Percentiles rank a stretch among this genome's conserved stretches.
Evolutionary conservation across 2,113 vertebrate species (phyloP).

Genomic region (Ciconia stormi): DNA sequence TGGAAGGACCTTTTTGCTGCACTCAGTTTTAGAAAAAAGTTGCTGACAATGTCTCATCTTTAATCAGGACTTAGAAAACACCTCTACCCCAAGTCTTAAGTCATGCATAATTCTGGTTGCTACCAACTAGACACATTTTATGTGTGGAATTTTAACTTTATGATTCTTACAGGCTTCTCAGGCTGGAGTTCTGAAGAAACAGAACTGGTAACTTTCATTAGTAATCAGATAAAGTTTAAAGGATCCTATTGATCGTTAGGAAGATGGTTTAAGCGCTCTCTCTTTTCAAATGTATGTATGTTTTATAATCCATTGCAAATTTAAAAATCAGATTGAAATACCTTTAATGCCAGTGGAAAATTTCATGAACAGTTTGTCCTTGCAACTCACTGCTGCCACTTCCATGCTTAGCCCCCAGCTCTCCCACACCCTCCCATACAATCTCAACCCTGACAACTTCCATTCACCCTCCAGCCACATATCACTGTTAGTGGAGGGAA

Average conservation of each 20-base stretch:
- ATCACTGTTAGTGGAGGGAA: background rate
- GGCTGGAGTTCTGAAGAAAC: background rate
- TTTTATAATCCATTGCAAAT: background rate
- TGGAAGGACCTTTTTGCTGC: background rate
- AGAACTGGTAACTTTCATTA: background rate
- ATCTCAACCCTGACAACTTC: background rate
- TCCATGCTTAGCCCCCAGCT: background rate
- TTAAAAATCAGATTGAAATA: background rate
- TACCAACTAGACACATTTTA: background rate
- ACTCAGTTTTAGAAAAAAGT: background rate
- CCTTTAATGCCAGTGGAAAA: background rate
- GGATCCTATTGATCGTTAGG: background rate
- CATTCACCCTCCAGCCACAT: background rate
- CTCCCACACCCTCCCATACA: background rate
- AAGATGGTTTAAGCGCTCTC: background rate
- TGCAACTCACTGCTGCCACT: background rate
- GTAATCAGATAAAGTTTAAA: background rate
- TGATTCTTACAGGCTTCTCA: background rate
- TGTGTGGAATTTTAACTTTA: background rate
- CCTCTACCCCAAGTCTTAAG: background rate
- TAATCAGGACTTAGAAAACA: background rate
- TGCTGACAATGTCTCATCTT: background rate
- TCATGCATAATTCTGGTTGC: background rate
- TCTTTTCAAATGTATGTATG: background rate
- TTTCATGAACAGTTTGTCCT: background rate